These are phyloP conservation scores for Carduelis carduelis DNA, from an alignment of 2,797 vertebrate genomes.

Conservation along the genomic window DNA sequence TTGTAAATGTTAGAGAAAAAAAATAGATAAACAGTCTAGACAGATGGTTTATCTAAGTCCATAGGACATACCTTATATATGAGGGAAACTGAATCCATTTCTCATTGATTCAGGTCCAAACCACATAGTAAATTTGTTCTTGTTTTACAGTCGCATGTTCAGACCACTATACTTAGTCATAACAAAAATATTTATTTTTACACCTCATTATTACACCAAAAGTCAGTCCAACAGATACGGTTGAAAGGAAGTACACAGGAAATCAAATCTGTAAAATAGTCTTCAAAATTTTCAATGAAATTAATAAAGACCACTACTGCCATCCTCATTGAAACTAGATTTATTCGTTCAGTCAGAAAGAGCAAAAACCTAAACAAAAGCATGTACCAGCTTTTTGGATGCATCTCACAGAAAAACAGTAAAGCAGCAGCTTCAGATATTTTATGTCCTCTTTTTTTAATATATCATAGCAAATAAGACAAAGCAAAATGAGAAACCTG, in stretches of 20 bases:
- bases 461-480: not conserved
- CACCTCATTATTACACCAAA: not conserved
- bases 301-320: not conserved
- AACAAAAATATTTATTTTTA: conserved; percentile 23
- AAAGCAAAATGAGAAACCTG: not conserved
- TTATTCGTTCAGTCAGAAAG: not conserved
- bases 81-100: not conserved
- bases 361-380: not conserved
- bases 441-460: not conserved
- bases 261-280: not conserved
- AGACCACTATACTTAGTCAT: not conserved
- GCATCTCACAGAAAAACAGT: not conserved
- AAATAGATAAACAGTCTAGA: not conserved
- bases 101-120: conserved; percentile 6
- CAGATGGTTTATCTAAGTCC: not conserved
- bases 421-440: not conserved
- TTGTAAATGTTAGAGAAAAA: not conserved
- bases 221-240: not conserved
- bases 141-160: not conserved
- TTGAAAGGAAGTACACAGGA: not conserved
- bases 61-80: not conserved
- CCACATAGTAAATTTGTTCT: not conserved
- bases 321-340: not conserved
- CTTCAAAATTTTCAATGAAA: not conserved
- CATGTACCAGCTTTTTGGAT: not conserved